Conservation (phyloP, 2,113 vertebrate species). For the Balaenoptera acutorostrata region DNA sequence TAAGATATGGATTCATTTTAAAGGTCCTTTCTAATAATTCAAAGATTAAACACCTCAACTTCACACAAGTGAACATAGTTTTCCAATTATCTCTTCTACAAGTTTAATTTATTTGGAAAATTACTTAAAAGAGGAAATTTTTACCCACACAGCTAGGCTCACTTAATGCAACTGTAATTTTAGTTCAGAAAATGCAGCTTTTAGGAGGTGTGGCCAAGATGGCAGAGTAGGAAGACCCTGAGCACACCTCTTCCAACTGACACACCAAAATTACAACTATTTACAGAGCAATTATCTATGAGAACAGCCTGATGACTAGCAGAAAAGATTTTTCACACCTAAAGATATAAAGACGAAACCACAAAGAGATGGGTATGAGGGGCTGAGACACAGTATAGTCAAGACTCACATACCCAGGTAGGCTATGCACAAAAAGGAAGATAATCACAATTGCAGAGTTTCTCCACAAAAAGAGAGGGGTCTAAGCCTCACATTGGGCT, state of each 20-base stretch:
- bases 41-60: not conserved
- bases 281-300: not conserved
- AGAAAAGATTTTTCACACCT: not conserved
- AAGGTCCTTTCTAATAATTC: not conserved
- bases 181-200: not conserved
- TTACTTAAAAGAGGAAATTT: not conserved
- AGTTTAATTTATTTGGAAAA: slow-evolving; percentile 11
- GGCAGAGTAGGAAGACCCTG: not conserved
- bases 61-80: not conserved
- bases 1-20: not conserved
- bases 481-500: not conserved
- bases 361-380: not conserved
- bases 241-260: not conserved
- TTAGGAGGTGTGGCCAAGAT: not conserved
- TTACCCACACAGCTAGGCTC: not conserved
- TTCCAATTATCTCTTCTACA: not conserved
- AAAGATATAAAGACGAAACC: not conserved
- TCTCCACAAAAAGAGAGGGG: not conserved
- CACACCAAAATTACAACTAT: not conserved
- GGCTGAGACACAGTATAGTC: not conserved
- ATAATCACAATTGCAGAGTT: too few relatives aligned
- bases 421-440: not conserved
- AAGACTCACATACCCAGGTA: not conserved
- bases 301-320: not conserved
- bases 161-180: not conserved